phyloP scores from a whole-genome alignment of 2,113 vertebrate species.

The Antigone vipio region DNA sequence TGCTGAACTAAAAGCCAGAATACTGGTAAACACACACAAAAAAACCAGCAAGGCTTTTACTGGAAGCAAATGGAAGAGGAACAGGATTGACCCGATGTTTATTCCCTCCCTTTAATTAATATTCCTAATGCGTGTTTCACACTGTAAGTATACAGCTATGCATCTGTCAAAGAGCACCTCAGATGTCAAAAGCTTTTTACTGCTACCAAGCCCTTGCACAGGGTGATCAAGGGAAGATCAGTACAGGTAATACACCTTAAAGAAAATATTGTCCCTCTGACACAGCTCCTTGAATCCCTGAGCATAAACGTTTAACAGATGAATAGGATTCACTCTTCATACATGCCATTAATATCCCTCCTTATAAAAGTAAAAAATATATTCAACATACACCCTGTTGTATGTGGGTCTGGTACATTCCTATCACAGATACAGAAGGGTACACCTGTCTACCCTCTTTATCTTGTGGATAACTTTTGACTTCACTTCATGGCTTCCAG shows the following conservation, averaged over 20 bases:
- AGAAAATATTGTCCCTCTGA: not conserved
- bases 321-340: not conserved
- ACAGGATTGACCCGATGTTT: not conserved
- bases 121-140: not conserved
- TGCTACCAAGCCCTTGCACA: not conserved
- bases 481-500: not conserved
- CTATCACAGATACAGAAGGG: not conserved
- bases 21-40: conserved; percentile 26
- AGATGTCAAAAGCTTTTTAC: not conserved
- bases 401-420: not conserved
- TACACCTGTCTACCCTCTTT: not conserved
- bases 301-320: not conserved
- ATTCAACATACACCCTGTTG: not conserved
- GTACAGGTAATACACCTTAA: not conserved
- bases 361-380: not conserved
- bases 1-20: conserved; percentile 5
- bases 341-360: not conserved
- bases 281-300: not conserved
- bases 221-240: not conserved
- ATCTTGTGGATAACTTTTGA: not conserved
- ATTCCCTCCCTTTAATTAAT: not conserved
- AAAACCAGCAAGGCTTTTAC: not conserved
- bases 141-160: not conserved
- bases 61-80: conserved; percentile 31
- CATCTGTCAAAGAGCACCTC: not conserved